These are phyloP conservation scores for Hormaphis cornu DNA, from an alignment of 1,140 invertebrate species.

Conservation along the genomic window DNA sequence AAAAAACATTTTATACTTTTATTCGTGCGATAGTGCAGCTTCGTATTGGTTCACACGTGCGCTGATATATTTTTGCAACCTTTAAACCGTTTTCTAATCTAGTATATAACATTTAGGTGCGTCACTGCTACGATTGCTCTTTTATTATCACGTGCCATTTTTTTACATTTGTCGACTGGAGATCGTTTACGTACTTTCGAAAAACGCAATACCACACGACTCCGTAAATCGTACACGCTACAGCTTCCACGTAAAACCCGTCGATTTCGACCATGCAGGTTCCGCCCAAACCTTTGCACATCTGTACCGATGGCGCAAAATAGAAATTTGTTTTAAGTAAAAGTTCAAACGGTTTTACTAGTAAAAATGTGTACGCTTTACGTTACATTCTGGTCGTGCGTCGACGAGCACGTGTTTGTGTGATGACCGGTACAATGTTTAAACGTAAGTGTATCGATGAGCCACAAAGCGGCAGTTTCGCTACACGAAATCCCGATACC, in stretches of 20 bases:
- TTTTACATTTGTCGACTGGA: constrained; percentile 6
- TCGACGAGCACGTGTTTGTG: background rate
- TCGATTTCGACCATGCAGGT: constrained; percentile 65
- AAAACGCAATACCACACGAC: constrained; percentile 56
- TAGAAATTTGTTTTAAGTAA: too few relatives aligned
- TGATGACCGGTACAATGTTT: constrained; percentile 51
- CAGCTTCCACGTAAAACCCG: constrained; percentile 86
- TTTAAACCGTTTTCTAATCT: too few relatives aligned
- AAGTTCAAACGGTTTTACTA: background rate
- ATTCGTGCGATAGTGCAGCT: too few relatives aligned
- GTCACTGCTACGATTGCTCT: background rate
- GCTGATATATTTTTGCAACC: too few relatives aligned
- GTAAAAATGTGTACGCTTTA: background rate
- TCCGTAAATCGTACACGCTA: constrained; percentile 70
- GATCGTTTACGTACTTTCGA: constrained; percentile 4
- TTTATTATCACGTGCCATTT: constrained; percentile 13
- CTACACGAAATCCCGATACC: constrained; percentile 97
- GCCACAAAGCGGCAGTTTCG: constrained; percentile 78
- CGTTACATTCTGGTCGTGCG: background rate
- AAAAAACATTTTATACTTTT: too few relatives aligned
- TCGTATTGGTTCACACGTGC: too few relatives aligned
- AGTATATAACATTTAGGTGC: too few relatives aligned
- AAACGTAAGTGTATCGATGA: constrained; percentile 80
- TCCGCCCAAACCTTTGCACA: constrained; percentile 44
- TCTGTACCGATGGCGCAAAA: background rate